phyloP scores from a whole-genome alignment of 2,113 vertebrate species.

The Sitta europaea region DNA sequence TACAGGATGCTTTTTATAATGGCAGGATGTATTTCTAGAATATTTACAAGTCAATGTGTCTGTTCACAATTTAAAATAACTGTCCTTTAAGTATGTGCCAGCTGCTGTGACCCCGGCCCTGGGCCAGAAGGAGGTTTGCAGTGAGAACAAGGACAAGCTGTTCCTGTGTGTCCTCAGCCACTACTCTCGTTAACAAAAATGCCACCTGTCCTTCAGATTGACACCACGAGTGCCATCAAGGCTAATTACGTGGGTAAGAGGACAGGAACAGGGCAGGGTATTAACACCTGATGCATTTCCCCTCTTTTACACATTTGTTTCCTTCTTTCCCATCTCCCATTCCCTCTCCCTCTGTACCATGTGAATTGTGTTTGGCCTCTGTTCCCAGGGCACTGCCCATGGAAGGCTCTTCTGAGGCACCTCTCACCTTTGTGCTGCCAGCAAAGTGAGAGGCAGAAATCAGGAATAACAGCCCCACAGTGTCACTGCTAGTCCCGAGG shows the following conservation, averaged over 20 bases:
- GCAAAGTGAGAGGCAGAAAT: not conserved
- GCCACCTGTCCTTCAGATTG: not conserved
- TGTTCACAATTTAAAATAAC: not conserved
- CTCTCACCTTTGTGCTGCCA: not conserved
- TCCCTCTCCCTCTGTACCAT: not conserved
- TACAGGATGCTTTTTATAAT: not conserved
- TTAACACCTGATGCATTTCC: not conserved
- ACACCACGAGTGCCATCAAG: not conserved
- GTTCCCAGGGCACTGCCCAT: not conserved
- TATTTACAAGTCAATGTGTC: not conserved
- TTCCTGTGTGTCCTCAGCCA: not conserved
- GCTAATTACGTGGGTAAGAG: not conserved
- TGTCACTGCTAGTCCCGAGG: not conserved
- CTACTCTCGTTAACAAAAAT: slow-evolving; percentile 1
- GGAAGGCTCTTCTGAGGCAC: not conserved
- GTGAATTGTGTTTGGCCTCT: not conserved
- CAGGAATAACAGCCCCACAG: fast-evolving
- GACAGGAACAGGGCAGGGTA: not conserved
- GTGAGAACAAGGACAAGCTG: not conserved
- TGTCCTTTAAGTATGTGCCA: not conserved
- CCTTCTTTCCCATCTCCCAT: not conserved
- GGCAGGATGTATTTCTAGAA: not conserved
- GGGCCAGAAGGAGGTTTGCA: not conserved
- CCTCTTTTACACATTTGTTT: not conserved
- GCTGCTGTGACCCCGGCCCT: not conserved